Percentiles rank a stretch among this genome's conserved stretches.
These are phyloP conservation scores for Lophura swinhoii DNA, from an alignment of 2,797 vertebrate species.

Conservation along the genomic window DNA sequence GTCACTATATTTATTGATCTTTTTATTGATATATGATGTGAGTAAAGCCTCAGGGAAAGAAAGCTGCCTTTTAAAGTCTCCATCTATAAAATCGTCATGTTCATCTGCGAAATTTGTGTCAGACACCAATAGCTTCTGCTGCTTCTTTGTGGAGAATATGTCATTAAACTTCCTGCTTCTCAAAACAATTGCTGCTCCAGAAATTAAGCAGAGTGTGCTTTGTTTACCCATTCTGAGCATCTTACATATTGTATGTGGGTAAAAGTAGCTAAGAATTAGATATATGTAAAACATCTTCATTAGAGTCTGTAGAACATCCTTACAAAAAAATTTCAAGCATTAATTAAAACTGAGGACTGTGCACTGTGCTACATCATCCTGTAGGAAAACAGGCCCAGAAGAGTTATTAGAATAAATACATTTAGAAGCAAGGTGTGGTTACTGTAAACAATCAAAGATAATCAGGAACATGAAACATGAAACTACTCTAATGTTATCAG, in stretches of 20 bases:
- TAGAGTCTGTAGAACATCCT: not conserved
- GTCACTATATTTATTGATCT: slow-evolving; percentile 64
- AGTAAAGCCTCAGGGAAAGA: slow-evolving; percentile 14
- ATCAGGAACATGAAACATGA: not conserved
- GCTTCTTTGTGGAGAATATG: not conserved
- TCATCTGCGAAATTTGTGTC: not conserved
- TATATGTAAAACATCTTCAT: not conserved
- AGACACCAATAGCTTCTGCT: slow-evolving; percentile 1
- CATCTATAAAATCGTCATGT: slow-evolving; percentile 36
- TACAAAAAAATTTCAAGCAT: not conserved
- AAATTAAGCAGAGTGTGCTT: not conserved
- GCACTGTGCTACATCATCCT: not conserved
- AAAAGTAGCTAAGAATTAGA: not conserved
- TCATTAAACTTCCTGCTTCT: not conserved
- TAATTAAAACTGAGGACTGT: not conserved
- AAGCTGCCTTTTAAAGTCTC: slow-evolving; percentile 40
- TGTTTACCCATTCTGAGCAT: not conserved
- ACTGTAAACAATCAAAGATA: not conserved
- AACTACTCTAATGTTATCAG: not conserved
- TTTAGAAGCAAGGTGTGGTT: not conserved
- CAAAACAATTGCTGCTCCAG: not conserved
- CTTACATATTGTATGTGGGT: not conserved
- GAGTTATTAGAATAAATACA: not conserved
- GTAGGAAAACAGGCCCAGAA: not conserved
- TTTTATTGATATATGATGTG: slow-evolving; percentile 58